A percentile compares a stretch with the other conserved stretches of the same genome.
These are phyloP conservation scores for Caenorhabditis inopinata DNA, from an alignment of 1,140 invertebrate species.

Conservation along the genomic window DNA sequence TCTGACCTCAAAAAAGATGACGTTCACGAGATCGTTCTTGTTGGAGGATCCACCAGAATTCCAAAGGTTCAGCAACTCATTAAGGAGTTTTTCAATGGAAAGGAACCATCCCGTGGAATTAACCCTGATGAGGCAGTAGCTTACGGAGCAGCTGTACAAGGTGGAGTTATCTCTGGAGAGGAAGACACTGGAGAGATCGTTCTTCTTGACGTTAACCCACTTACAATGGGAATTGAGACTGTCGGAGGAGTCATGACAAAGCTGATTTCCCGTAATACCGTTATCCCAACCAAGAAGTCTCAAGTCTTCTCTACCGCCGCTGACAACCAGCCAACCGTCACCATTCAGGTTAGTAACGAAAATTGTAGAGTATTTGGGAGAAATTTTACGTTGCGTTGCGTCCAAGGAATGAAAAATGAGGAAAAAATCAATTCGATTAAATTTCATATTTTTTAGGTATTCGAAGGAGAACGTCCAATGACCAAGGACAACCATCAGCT, in stretches of 20 bases:
- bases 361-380: neutral
- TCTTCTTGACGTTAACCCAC: slow-evolving; percentile 92
- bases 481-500: slow-evolving; percentile 97
- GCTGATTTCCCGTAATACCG: slow-evolving; percentile 93
- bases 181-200: slow-evolving; percentile 90
- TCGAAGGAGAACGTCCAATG: slow-evolving; percentile 96
- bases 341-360: slow-evolving; percentile 76
- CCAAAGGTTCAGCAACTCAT: slow-evolving; percentile 98
- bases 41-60: slow-evolving; percentile 97
- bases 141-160: slow-evolving; percentile 97
- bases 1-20: slow-evolving; percentile 98
- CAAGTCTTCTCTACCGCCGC: slow-evolving; percentile 98
- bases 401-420: neutral
- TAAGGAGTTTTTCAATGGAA: slow-evolving; percentile 96
- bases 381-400: neutral
- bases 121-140: slow-evolving; percentile 95
- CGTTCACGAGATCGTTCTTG: slow-evolving; percentile 96
- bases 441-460: slow-evolving; percentile 71
- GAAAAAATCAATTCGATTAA: neutral
- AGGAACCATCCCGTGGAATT: slow-evolving; percentile 94
- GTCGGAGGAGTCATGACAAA: slow-evolving; percentile 99
- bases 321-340: slow-evolving; percentile 97
- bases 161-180: slow-evolving; percentile 76
- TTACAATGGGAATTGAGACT: slow-evolving; percentile 98
- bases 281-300: slow-evolving; percentile 99